Evolutionary conservation across 2,797 vertebrate species (phyloP), one percentile per base, ranked within the genome.

Genomic region (Etheostoma nigrum): DNA sequence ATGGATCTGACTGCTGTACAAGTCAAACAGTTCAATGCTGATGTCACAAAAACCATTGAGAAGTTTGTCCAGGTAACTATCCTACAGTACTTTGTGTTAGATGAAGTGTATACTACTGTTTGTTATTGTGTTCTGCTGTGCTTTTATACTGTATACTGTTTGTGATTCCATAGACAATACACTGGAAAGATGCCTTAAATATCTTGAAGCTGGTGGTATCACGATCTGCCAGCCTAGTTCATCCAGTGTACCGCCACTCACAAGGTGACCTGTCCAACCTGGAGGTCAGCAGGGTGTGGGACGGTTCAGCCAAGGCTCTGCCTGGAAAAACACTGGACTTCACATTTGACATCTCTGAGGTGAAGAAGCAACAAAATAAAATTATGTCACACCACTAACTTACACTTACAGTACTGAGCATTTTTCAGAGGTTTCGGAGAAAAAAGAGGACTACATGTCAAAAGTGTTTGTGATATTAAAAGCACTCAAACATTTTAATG

Each of bases 261-360:
- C 97, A 94, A 36, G 95, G 95, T 0, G 98, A 99, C 80, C 94
- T 99, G 54, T 96, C 97, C 73, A 98, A 99, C 92, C 94, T 99
- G 58, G 98, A 99, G 89, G 96, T 99, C 83, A 98, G 98, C 91
- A 95, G 97, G 40, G 96, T 98, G 51, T 99, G 98, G 98, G 97
- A 97, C 3, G 97, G 96, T 44, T 96, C 97, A 6, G 97, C 98
- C 40, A 99, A 99, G 89, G 98, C 98, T 51, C 94, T 99, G 51
- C 98, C 98, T 1, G 98, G 98, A 23, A 99, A 99, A 93, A 99
- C 97, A 2, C 92, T 99, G 75, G 98, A 99, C 82, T 99, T 99
- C 83, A 97, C 98, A 76, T 99, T 99, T 70, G 98, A 99, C 93
- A 98, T 99, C 84, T 98, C 98, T 36, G 98, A 99, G 97, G 98